Evolutionary conservation across 1,140 invertebrate genomes (phyloP).

Genomic region (Lanistes nyassanus): DNA sequence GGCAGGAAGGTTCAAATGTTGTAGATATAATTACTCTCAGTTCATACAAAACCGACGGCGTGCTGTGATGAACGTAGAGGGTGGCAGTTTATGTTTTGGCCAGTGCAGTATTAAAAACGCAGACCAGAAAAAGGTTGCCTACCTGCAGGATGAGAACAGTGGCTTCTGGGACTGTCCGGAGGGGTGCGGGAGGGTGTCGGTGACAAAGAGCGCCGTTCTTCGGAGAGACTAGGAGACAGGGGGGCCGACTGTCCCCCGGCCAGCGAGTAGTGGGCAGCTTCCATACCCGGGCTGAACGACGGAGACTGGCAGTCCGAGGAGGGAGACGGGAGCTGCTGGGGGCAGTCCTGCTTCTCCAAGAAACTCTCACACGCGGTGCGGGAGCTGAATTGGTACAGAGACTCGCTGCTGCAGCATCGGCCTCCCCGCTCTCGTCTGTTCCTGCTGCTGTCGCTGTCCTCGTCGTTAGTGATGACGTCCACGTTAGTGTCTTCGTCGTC

Average conservation of each 20-base stretch:
- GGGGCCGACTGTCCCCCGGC: neutral
- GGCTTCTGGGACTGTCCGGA: neutral
- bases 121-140: neutral
- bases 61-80: too few relatives aligned
- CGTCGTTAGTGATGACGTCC: neutral
- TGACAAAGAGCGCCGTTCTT: neutral
- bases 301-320: neutral
- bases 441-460: neutral
- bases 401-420: neutral
- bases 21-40: too few relatives aligned
- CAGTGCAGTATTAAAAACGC: too few relatives aligned
- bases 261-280: neutral
- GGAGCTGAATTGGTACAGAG: neutral
- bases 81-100: too few relatives aligned
- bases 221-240: neutral
- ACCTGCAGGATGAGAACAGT: neutral
- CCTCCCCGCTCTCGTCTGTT: neutral
- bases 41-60: too few relatives aligned
- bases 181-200: neutral
- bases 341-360: neutral
- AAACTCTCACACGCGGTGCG: neutral
- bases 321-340: neutral
- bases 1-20: too few relatives aligned
- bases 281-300: neutral
- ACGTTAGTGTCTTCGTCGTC: slow-evolving; percentile 7